Evolutionary conservation across 2,113 vertebrate species (phyloP).

Genomic region (Casuarius casuarius): DNA sequence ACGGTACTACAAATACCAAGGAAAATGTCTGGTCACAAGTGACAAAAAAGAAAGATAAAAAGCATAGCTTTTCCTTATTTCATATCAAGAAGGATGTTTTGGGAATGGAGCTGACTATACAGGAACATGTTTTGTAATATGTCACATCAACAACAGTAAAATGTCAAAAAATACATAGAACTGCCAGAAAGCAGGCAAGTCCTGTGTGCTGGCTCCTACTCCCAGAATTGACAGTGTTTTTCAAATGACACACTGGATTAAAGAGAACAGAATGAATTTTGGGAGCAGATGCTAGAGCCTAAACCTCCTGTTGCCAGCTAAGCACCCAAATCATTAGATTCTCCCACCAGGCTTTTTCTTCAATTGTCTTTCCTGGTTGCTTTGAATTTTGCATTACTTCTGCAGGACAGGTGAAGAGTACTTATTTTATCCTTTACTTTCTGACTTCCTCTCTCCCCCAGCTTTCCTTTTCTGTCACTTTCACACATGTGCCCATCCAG

Average conservation of each 20-base stretch:
- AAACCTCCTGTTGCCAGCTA: constrained; percentile 16
- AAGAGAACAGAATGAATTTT: constrained; percentile 23
- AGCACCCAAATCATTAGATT: background rate
- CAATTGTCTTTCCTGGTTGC: background rate
- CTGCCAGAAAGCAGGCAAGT: constrained; percentile 30
- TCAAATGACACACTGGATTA: constrained; percentile 18
- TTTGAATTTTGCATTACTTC: background rate
- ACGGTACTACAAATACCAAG: background rate
- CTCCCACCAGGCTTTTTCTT: background rate
- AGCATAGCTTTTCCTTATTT: background rate
- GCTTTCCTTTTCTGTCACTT: background rate
- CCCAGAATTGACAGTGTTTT: constrained; percentile 32
- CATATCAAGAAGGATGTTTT: background rate
- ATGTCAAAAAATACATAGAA: constrained; percentile 17
- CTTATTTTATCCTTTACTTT: background rate
- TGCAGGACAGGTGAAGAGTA: background rate
- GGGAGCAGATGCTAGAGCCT: constrained; percentile 32
- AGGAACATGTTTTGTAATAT: constrained; percentile 40
- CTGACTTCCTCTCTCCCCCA: background rate
- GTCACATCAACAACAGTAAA: constrained; percentile 34
- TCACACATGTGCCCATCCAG: background rate
- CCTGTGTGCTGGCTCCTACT: background rate
- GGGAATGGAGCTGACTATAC: background rate
- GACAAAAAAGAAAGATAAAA: constrained; percentile 2
- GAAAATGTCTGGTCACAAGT: background rate